Evolutionary conservation across 2,797 vertebrate genomes (phyloP).

Genomic region (Toxotes lorentzi): DNA sequence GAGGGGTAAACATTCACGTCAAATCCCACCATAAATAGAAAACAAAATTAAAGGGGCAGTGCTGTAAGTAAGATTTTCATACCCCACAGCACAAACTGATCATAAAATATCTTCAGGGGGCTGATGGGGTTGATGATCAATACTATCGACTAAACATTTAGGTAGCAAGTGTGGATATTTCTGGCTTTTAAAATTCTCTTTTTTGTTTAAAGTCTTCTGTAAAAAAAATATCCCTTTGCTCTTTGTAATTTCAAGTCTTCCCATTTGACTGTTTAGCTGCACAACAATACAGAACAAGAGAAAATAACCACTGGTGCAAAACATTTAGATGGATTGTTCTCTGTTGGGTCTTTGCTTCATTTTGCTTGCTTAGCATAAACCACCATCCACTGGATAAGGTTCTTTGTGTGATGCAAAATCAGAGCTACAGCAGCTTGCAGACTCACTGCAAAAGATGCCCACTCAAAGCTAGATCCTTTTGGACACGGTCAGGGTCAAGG

Average conservation of each 20-base stretch:
- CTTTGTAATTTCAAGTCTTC: background rate
- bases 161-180: constrained; percentile 1
- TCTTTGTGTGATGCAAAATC: background rate
- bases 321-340: background rate
- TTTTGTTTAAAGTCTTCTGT: background rate
- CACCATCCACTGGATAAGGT: background rate
- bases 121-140: constrained; percentile 18
- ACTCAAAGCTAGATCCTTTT: background rate
- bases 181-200: background rate
- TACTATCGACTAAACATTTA: constrained; percentile 22
- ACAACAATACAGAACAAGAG: background rate
- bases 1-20: background rate
- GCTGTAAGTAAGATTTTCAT: constrained; percentile 1
- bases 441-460: background rate
- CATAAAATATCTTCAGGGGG: constrained; percentile 3
- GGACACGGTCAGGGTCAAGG: background rate
- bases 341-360: background rate
- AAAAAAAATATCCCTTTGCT: background rate
- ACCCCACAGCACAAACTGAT: background rate
- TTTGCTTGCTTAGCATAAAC: background rate
- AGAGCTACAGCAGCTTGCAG: background rate
- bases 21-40: constrained; percentile 1
- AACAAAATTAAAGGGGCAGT: constrained; percentile 7
- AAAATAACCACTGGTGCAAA: background rate
- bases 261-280: background rate